Percentiles rank a stretch among this genome's conserved stretches.
Conservation (phyloP, 2,113 vertebrate genomes). For the Oryzias javanicus region DNA sequence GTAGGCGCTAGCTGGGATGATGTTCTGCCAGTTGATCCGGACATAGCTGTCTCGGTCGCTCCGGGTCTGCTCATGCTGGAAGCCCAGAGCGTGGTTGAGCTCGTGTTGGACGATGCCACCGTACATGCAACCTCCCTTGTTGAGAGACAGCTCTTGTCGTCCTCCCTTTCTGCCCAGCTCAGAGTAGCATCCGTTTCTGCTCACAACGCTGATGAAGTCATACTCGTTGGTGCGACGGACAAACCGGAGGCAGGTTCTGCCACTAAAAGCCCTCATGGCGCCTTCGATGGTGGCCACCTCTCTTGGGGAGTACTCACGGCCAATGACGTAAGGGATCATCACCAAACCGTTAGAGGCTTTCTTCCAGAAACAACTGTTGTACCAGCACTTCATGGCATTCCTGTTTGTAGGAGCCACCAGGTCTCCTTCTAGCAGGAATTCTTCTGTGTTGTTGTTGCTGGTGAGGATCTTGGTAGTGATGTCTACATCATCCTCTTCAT, state of each 20-base stretch:
- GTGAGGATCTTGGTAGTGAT: conserved; percentile 2
- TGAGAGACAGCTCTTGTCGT: conserved; percentile 9
- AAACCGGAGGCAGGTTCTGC: not conserved
- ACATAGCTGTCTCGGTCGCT: conserved; percentile 33
- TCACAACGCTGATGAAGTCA: conserved; percentile 1
- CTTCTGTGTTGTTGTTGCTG: conserved; percentile 2
- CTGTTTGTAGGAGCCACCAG: not conserved
- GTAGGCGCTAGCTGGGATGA: conserved; percentile 15
- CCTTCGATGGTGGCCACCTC: not conserved
- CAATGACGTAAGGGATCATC: not conserved
- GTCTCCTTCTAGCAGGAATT: conserved; percentile 5
- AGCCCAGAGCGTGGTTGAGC: conserved; percentile 8
- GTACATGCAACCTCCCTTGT: conserved; percentile 32
- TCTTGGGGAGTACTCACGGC: not conserved
- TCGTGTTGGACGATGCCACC: conserved; percentile 8
- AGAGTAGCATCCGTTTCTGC: conserved; percentile 4
- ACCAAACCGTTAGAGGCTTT: not conserved
- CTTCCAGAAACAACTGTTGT: not conserved
- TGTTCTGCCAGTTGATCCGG: conserved; percentile 29
- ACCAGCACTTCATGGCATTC: conserved; percentile 17
- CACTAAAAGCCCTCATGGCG: not conserved
- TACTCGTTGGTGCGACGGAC: not conserved
- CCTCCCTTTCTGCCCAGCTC: conserved; percentile 22
- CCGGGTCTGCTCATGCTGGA: conserved; percentile 42
- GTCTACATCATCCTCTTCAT: not conserved